Evolutionary conservation across 2,797 vertebrate genomes (phyloP).

Genomic region (Mormyrops boulengeri): DNA sequence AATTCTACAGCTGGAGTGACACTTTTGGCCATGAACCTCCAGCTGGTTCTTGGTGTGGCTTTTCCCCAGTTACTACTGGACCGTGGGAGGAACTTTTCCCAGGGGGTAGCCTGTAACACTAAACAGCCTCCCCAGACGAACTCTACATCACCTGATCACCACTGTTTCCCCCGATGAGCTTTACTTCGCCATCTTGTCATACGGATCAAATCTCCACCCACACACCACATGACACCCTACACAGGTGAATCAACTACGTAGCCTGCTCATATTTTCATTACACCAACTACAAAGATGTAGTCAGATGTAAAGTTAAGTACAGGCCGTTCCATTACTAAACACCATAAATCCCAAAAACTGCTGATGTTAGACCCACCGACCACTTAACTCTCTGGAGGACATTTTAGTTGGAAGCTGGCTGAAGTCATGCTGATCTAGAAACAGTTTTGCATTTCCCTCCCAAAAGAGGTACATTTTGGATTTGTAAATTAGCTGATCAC

Average conservation of each 20-base stretch:
- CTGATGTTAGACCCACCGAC: background rate
- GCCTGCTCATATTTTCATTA: background rate
- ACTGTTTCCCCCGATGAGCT: background rate
- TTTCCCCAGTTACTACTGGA: background rate
- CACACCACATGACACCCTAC: background rate
- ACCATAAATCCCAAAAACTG: background rate
- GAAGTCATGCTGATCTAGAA: background rate
- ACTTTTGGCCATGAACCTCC: background rate
- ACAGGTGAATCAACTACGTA: background rate
- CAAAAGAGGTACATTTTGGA: background rate
- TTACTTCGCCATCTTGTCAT: background rate
- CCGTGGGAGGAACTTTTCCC: background rate
- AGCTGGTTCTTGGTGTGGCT: background rate
- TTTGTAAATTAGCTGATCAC: background rate
- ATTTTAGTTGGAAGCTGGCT: background rate
- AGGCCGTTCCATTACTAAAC: background rate
- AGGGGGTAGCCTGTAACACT: background rate
- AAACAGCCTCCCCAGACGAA: background rate
- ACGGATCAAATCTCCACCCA: background rate
- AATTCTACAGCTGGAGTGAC: background rate
- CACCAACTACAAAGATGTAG: background rate
- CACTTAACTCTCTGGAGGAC: background rate
- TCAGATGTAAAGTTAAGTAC: background rate
- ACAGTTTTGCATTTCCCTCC: background rate
- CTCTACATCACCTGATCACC: background rate